Evolutionary conservation across 2,797 vertebrate species (phyloP).

Genomic region (Strix occidentalis): DNA sequence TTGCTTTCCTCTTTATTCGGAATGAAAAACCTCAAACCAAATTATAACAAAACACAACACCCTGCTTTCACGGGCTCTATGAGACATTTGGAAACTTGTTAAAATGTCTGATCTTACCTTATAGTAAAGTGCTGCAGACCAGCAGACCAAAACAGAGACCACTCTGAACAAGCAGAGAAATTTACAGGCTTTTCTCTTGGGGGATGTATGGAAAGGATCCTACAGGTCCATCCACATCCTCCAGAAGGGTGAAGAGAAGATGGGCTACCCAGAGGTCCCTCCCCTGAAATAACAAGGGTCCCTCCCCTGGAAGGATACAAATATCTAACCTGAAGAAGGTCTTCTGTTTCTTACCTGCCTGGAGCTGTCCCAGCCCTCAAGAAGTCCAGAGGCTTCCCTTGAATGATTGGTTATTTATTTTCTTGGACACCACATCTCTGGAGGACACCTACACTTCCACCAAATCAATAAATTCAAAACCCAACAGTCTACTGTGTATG

Average conservation of each 20-base stretch:
- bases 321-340: not conserved
- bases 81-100: not conserved
- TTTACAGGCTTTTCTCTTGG: not conserved
- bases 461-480: not conserved
- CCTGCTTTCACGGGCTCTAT: not conserved
- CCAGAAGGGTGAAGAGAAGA: not conserved
- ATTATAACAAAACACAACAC: not conserved
- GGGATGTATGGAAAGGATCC: not conserved
- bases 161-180: not conserved
- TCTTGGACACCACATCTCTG: not conserved
- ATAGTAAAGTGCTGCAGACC: not conserved
- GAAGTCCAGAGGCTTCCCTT: not conserved
- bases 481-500: accelerated
- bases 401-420: not conserved
- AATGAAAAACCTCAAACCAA: not conserved
- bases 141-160: not conserved
- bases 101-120: not conserved
- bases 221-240: not conserved
- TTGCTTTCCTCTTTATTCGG: not conserved
- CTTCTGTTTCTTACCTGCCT: not conserved
- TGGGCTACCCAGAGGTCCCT: not conserved
- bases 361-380: not conserved
- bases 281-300: not conserved
- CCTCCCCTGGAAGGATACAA: not conserved
- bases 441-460: not conserved